Evolutionary conservation across 1,140 invertebrate species (phyloP), one percentile per base, ranked within the genome.

Genomic region (Andricus grossulariae): DNA sequence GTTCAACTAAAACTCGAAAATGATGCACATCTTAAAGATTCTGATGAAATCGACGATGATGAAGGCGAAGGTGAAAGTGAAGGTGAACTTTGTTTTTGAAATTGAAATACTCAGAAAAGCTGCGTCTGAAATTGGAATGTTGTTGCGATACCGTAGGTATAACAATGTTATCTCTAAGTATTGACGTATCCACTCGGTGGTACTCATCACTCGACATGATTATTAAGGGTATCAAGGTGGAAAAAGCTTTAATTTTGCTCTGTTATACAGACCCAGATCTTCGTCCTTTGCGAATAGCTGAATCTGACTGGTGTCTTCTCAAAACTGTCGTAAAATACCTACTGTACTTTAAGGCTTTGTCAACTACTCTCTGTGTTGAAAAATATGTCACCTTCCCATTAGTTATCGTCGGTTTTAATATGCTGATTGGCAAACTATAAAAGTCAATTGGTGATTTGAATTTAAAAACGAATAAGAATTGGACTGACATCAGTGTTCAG

Each of bases 141-240:
- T 57, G 54, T 21, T 57, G 54, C 19, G 54, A 21, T 1, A 57
- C 54, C 8, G 54, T 57, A 12, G 32, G 70, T 72, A 52, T 50
- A 51, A 16, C 45, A 57, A 60, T 72, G 71, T 70, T 18, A 13
- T 45, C 70, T 18, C 71, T 71, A 3, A 72, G 45, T 50, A 52
- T 77, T 18, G 75, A 70, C 21, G 52, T 77, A 4, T 51, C 13
- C 13, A 72, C 71, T 0, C 49, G 75, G 45, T 77, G 71, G 75
- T 72, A 77, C 25, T 60, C 21, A 1, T 16, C 60, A 7, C 57
- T 45, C 50, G 71, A 72, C 11, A 77, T 77, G 75, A 50, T 77
- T 25, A 19, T 50, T 16, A 45, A 32, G 10, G 75, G 52, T n/a
- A 8, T 49, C 1, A 55, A 60, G 60, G 60, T 77, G 54, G 66